Percentiles rank a stretch among this genome's conserved stretches.
Evolutionary conservation across 2,888 invertebrate species (phyloP).

Genomic region (Phasia obesa): DNA sequence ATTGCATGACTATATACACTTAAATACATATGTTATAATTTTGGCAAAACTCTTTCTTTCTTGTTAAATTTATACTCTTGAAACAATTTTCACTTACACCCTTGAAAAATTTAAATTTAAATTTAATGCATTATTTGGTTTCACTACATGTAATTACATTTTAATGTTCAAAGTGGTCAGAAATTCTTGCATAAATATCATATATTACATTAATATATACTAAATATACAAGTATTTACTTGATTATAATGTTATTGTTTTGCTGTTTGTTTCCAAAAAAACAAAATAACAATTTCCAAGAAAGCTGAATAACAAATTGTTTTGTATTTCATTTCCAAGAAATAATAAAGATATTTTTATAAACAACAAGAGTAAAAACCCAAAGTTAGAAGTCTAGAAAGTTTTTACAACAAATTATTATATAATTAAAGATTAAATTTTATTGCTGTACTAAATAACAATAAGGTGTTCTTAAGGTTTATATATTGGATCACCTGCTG

Average conservation of each 20-base stretch:
- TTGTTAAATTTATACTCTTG: conserved; percentile 41
- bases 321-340: no score
- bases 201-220: background rate
- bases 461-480: no score
- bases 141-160: conserved; percentile 43
- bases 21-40: conserved; percentile 16
- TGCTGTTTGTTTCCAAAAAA: conserved; percentile 5
- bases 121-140: conserved; percentile 53
- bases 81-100: conserved; percentile 63
- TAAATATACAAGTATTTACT: conserved; percentile 1
- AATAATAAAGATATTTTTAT: background rate
- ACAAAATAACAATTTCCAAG: no score
- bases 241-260: conserved; percentile 15
- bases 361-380: background rate
- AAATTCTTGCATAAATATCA: background rate
- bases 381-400: background rate
- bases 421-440: conserved; percentile 8
- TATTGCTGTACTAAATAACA: no score
- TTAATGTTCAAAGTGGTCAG: conserved; percentile 39
- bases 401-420: conserved; percentile 26
- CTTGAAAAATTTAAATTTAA: conserved; percentile 57
- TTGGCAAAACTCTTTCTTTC: conserved; percentile 34
- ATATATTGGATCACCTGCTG: no score
- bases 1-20: conserved; percentile 53
- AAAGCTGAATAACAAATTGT: no score